These are phyloP conservation scores for Babyrousa celebensis DNA, from an alignment of 2,797 vertebrate species.

Conservation along the genomic window DNA sequence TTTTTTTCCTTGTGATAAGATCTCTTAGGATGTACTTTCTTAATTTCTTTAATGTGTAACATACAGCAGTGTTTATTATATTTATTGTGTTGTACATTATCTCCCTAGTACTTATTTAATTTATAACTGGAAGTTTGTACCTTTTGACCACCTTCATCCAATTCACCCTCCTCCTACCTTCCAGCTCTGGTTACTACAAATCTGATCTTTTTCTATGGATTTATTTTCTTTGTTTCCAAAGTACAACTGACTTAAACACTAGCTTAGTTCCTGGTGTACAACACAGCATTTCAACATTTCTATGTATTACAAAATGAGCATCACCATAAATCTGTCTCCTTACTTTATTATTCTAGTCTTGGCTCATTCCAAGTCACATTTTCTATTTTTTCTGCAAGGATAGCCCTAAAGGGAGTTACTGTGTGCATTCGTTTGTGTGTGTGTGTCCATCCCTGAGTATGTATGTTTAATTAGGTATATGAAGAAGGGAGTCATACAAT, in stretches of 20 bases:
- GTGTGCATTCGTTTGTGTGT: background rate
- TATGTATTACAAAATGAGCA: background rate
- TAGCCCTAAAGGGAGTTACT: background rate
- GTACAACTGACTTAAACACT: background rate
- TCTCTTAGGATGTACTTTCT: background rate
- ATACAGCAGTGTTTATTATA: background rate
- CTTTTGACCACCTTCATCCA: background rate
- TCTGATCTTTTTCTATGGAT: background rate
- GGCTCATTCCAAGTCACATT: background rate
- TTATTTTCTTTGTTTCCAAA: background rate
- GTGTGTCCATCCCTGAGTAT: background rate
- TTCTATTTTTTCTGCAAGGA: background rate
- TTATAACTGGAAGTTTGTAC: background rate
- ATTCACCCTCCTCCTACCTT: too few relatives aligned
- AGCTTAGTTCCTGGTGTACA: background rate
- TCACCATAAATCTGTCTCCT: background rate
- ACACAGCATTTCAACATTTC: background rate
- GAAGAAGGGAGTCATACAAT: background rate
- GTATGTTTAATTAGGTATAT: background rate
- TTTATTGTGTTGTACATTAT: background rate
- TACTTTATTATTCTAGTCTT: background rate
- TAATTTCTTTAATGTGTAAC: background rate
- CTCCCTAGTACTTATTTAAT: background rate
- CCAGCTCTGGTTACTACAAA: background rate
- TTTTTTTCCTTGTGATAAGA: background rate